Percentiles rank a stretch among this genome's conserved stretches.
Conservation (phyloP, 2,888 invertebrate species). For the Acrobasis suavella region DNA sequence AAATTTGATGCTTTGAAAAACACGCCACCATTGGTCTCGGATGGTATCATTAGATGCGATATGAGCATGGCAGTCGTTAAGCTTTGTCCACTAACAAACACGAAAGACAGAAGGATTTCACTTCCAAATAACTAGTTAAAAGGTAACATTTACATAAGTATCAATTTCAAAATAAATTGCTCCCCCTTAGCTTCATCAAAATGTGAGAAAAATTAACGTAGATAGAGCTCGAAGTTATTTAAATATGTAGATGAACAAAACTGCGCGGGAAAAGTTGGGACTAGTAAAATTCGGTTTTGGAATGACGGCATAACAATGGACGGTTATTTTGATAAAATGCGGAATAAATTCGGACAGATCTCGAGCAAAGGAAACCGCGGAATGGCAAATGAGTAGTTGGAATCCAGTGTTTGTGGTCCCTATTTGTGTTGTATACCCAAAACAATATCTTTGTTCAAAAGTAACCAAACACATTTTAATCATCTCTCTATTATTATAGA, state of each 20-base stretch:
- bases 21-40: no score
- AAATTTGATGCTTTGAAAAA: no score
- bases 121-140: no score
- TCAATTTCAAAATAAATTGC: no score
- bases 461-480: no score
- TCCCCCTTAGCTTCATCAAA: no score
- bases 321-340: conserved; percentile 12
- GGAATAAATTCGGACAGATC: conserved; percentile 7
- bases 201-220: background rate
- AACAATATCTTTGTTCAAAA: background rate
- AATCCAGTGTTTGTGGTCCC: conserved; percentile 4
- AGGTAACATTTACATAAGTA: no score
- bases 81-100: no score
- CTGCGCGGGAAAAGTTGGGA: conserved; percentile 10
- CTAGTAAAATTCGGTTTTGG: conserved; percentile 16
- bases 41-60: no score
- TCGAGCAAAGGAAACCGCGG: conserved; percentile 5
- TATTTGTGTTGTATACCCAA: background rate
- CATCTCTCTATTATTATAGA: no score
- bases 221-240: conserved; percentile 11
- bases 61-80: no score
- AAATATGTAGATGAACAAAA: conserved; percentile 17
- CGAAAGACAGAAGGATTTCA: no score
- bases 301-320: conserved; percentile 16
- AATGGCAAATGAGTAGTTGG: background rate